phyloP scores from a whole-genome alignment of 1,140 invertebrate genomes.

The Euura saliciscinereae region DNA sequence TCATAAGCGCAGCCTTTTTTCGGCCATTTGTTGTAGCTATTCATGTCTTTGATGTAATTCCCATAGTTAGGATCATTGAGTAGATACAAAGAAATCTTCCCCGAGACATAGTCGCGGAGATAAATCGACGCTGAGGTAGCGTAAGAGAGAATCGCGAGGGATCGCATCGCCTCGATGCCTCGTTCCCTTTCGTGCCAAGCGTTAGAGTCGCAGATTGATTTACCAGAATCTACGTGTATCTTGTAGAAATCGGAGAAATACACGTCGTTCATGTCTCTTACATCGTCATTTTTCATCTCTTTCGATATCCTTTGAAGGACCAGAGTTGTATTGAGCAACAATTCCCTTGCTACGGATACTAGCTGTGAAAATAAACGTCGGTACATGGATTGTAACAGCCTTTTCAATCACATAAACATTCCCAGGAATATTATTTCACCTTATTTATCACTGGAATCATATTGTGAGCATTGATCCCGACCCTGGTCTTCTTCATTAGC shows the following conservation, averaged over 20 bases:
- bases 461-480: slow-evolving; percentile 46
- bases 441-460: slow-evolving; percentile 49
- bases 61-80: slow-evolving; percentile 38
- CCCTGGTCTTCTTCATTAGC: slow-evolving; percentile 41
- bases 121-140: slow-evolving; percentile 44
- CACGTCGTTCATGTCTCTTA: slow-evolving; percentile 56
- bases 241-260: slow-evolving; percentile 52
- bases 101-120: slow-evolving; percentile 48
- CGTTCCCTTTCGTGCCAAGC: slow-evolving; percentile 51
- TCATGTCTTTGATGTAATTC: slow-evolving; percentile 45
- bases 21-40: slow-evolving; percentile 45
- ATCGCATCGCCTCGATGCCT: slow-evolving; percentile 50
- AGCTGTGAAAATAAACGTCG: slow-evolving; percentile 38
- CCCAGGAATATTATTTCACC: slow-evolving; percentile 33
- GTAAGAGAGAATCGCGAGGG: slow-evolving; percentile 42
- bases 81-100: slow-evolving; percentile 35
- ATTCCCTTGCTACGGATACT: slow-evolving; percentile 45
- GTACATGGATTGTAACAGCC: background rate
- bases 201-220: slow-evolving; percentile 43
- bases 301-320: slow-evolving; percentile 47
- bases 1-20: slow-evolving; percentile 43
- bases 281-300: slow-evolving; percentile 54
- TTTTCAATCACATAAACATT: slow-evolving; percentile 1
- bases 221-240: slow-evolving; percentile 37
- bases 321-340: slow-evolving; percentile 44